Evolutionary conservation across 2,797 vertebrate genomes (phyloP).

Genomic region (Sebastes paucispinis): DNA sequence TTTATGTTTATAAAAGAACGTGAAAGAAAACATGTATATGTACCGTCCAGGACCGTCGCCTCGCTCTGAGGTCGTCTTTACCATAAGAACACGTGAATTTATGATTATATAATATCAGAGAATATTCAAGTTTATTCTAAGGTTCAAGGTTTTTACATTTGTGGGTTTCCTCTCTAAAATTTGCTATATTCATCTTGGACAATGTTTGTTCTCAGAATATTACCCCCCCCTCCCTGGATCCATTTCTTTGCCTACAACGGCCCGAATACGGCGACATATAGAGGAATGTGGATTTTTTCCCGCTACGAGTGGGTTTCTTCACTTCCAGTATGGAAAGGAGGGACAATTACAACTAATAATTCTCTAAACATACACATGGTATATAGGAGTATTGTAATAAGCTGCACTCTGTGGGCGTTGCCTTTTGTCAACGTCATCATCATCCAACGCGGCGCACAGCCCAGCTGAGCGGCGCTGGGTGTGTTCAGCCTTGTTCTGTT

Average conservation of each 20-base stretch:
- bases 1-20: background rate
- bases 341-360: background rate
- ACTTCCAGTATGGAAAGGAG: background rate
- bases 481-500: conserved; percentile 36
- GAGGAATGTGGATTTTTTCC: background rate
- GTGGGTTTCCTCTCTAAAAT: too few relatives aligned
- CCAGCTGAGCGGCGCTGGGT: conserved; percentile 28
- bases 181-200: too few relatives aligned
- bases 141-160: too few relatives aligned
- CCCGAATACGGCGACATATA: too few relatives aligned
- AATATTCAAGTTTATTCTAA: too few relatives aligned
- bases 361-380: too few relatives aligned
- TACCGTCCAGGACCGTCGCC: background rate
- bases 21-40: background rate
- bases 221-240: too few relatives aligned
- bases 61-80: too few relatives aligned
- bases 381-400: too few relatives aligned
- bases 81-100: background rate
- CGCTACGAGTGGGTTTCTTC: background rate
- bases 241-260: too few relatives aligned
- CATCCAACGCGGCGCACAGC: background rate
- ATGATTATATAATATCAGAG: too few relatives aligned
- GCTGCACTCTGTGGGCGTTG: background rate
- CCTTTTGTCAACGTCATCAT: background rate
- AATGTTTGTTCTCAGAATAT: too few relatives aligned